phyloP scores from a whole-genome alignment of 2,113 vertebrate genomes.

The Hippocampus zosterae region DNA sequence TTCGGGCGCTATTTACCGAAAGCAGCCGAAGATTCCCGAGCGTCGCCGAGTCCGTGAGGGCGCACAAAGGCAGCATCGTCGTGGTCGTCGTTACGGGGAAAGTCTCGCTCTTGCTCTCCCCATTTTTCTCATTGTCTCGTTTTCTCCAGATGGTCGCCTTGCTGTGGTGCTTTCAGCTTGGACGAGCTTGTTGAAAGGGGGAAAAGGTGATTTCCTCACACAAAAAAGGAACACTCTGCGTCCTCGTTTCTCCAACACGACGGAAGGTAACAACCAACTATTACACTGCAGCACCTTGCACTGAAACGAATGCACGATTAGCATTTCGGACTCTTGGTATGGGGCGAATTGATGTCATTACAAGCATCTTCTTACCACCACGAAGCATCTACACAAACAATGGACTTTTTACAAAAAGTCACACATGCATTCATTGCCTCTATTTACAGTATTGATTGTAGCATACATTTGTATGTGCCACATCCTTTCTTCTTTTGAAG shows the following conservation, averaged over 20 bases:
- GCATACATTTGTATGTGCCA: background rate
- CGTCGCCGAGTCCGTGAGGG: background rate
- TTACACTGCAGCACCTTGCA: background rate
- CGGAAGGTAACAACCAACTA: background rate
- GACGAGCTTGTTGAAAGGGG: background rate
- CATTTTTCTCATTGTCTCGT: background rate
- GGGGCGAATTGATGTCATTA: too few relatives aligned
- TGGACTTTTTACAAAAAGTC: background rate
- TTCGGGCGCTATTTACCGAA: background rate
- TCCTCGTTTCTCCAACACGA: background rate
- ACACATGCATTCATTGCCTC: background rate
- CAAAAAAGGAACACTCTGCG: background rate
- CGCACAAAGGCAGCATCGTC: constrained; percentile 4
- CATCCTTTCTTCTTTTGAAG: too few relatives aligned
- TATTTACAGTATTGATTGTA: background rate
- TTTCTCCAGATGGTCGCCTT: background rate
- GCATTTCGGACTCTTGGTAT: background rate
- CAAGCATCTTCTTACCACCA: background rate
- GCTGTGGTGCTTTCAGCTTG: background rate
- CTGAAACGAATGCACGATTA: background rate
- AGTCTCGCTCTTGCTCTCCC: background rate
- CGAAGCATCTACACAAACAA: too few relatives aligned
- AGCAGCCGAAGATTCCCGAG: constrained; percentile 1
- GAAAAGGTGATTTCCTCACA: background rate
- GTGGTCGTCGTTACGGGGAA: background rate